These are phyloP conservation scores for Halichondria panicea DNA, from an alignment of 37 sponge, comb jelly and placozoan species.

Conservation along the genomic window DNA sequence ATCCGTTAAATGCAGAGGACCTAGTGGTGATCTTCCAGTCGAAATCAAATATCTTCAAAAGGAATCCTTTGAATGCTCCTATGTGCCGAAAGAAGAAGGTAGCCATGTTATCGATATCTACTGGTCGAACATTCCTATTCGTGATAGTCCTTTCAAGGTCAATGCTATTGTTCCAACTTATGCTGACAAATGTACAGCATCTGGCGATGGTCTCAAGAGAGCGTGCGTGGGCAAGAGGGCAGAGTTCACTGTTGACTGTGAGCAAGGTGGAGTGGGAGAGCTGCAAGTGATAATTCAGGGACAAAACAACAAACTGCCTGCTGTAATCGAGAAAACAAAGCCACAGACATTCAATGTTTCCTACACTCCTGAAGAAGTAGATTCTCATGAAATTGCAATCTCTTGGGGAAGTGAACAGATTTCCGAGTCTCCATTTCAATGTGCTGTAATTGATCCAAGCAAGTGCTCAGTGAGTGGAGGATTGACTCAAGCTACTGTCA, in stretches of 20 bases:
- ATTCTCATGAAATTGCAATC: conserved; percentile 15
- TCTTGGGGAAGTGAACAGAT: conserved; percentile 38
- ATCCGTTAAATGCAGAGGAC: conserved; percentile 30
- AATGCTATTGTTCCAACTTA: too few relatives aligned
- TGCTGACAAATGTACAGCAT: conserved; percentile 23
- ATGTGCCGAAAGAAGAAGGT: conserved; percentile 51
- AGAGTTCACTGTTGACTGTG: conserved; percentile 51
- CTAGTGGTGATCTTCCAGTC: conserved; percentile 1
- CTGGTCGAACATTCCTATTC: conserved; percentile 60
- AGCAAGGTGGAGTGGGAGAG: conserved; percentile 56
- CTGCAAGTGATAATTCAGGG: conserved; percentile 29
- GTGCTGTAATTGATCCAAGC: conserved; percentile 35
- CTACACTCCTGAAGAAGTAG: conserved; percentile 54
- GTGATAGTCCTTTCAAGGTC: conserved; percentile 70
- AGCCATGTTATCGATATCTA: conserved; percentile 38
- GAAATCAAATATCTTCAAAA: background rate
- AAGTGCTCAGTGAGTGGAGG: conserved; percentile 58
- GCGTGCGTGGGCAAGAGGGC: conserved; percentile 31
- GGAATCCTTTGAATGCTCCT: background rate
- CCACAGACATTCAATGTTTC: conserved; percentile 17
- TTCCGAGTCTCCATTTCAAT: conserved; percentile 47
- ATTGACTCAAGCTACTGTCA: conserved; percentile 29
- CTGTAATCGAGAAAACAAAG: conserved; percentile 3
- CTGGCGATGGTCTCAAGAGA: conserved; percentile 29
- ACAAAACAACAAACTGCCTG: conserved; percentile 15